phyloP scores from a whole-genome alignment of 2,113 vertebrate species.

The Tachysurus vachellii region DNA sequence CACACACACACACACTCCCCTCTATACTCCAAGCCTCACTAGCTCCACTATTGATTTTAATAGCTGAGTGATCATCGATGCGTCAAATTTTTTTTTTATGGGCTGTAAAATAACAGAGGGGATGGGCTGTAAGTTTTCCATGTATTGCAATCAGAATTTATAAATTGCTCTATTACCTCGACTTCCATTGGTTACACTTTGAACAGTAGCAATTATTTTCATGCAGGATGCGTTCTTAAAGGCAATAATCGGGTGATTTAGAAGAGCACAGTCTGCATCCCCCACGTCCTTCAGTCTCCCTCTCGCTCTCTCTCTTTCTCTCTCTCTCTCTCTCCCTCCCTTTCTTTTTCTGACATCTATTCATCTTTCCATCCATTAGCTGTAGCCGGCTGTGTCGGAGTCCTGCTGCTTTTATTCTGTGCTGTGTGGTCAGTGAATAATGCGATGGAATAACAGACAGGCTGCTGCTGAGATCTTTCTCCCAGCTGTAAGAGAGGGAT shows the following conservation, averaged over 20 bases:
- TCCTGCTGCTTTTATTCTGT: slow-evolving; percentile 59
- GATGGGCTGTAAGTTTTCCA: slow-evolving; percentile 77
- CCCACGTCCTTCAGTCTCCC: slow-evolving; percentile 34
- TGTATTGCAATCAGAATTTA: slow-evolving; percentile 79
- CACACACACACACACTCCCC: not conserved
- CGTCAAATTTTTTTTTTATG: slow-evolving; percentile 63
- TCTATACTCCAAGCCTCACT: slow-evolving; percentile 26
- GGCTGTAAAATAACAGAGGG: slow-evolving; percentile 72
- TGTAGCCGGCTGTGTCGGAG: slow-evolving; percentile 62
- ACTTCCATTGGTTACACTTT: slow-evolving; percentile 79
- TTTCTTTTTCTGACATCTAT: slow-evolving; percentile 38
- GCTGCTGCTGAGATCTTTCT: slow-evolving; percentile 14
- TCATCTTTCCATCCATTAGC: slow-evolving; percentile 64
- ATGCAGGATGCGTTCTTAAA: slow-evolving; percentile 75
- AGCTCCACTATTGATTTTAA: slow-evolving; percentile 71
- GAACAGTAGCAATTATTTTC: slow-evolving; percentile 84
- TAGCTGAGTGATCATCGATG: slow-evolving; percentile 60
- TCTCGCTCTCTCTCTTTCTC: not conserved
- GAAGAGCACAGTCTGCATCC: slow-evolving; percentile 52
- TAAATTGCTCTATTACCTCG: slow-evolving; percentile 81
- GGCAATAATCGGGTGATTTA: slow-evolving; percentile 79
- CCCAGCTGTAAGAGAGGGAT: slow-evolving; percentile 6
- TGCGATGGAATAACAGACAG: slow-evolving; percentile 42
- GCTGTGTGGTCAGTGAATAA: slow-evolving; percentile 53
- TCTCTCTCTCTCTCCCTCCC: not conserved